These are phyloP conservation scores for Panonychus citri DNA, from an alignment of 1,140 invertebrate species.

Conservation along the genomic window DNA sequence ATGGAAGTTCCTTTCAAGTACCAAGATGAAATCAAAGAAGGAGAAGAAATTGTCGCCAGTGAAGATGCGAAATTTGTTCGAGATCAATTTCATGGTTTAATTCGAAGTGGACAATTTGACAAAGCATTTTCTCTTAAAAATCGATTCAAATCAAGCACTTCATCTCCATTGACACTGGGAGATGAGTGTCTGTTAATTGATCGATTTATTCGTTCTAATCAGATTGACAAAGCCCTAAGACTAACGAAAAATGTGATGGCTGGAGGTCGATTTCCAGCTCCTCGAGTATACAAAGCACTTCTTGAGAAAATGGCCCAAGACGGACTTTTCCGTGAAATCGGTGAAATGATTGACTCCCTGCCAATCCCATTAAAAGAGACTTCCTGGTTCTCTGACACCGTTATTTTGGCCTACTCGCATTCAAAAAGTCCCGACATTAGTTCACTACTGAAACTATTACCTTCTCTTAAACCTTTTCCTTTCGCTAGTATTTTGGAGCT, in stretches of 20 bases:
- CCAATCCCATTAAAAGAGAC: neutral
- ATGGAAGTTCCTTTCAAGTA: slow-evolving; percentile 14
- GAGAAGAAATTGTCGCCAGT: neutral
- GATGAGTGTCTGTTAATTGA: slow-evolving; percentile 5
- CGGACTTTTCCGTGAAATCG: slow-evolving; percentile 2
- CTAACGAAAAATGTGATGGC: slow-evolving; percentile 1
- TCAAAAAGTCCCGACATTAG: neutral
- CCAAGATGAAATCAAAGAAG: slow-evolving; percentile 2
- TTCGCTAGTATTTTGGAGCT: neutral
- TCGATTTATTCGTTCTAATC: neutral
- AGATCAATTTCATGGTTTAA: neutral
- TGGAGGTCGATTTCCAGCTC: slow-evolving; percentile 1
- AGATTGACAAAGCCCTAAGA: slow-evolving; percentile 1
- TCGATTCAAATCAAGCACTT: neutral
- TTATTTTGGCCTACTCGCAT: neutral
- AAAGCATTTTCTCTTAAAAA: neutral
- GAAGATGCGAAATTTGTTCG: neutral
- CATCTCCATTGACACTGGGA: neutral
- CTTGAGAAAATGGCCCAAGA: slow-evolving; percentile 2
- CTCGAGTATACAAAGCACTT: neutral
- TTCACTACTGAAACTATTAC: neutral
- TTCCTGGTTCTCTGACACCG: neutral
- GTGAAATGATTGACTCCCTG: neutral
- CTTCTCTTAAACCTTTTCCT: slow-evolving; percentile 1
- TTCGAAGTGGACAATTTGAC: slow-evolving; percentile 2